phyloP scores from a whole-genome alignment of 2,113 vertebrate species.

The Centropristis striata region DNA sequence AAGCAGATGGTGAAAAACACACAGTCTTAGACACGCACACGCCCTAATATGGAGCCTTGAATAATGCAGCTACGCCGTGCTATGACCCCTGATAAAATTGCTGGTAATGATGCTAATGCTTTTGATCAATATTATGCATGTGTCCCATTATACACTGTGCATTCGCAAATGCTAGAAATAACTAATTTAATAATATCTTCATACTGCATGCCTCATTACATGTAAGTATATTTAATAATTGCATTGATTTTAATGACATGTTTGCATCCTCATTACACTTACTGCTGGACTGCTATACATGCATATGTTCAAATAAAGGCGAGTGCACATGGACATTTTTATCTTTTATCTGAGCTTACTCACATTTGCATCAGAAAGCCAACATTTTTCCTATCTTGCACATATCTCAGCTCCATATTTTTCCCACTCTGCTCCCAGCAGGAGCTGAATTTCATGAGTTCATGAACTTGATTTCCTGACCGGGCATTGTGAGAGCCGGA shows the following conservation, averaged over 20 bases:
- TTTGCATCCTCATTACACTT: conserved; percentile 12
- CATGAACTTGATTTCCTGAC: conserved; percentile 29
- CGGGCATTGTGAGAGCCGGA: conserved; percentile 1
- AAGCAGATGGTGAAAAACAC: background rate
- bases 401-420: background rate
- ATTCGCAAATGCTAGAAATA: background rate
- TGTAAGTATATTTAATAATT: conserved; percentile 4
- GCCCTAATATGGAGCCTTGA: background rate
- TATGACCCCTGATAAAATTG: conserved; percentile 22
- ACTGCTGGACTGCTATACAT: background rate
- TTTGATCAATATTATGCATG: conserved; percentile 21
- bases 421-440: background rate
- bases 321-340: background rate
- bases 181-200: conserved; percentile 6
- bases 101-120: conserved; percentile 29
- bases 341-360: conserved; percentile 14
- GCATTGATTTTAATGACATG: background rate
- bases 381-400: background rate
- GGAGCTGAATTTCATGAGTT: conserved; percentile 12
- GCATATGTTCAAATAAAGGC: conserved; percentile 9
- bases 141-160: background rate
- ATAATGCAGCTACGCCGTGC: conserved; percentile 7
- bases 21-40: background rate
- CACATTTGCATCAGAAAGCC: conserved; percentile 44
- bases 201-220: background rate